Evolutionary conservation across 2,113 vertebrate genomes (phyloP), one percentile per base, ranked within the genome.

Genomic region (rabbit (Oryctolagus cuniculus)): DNA sequence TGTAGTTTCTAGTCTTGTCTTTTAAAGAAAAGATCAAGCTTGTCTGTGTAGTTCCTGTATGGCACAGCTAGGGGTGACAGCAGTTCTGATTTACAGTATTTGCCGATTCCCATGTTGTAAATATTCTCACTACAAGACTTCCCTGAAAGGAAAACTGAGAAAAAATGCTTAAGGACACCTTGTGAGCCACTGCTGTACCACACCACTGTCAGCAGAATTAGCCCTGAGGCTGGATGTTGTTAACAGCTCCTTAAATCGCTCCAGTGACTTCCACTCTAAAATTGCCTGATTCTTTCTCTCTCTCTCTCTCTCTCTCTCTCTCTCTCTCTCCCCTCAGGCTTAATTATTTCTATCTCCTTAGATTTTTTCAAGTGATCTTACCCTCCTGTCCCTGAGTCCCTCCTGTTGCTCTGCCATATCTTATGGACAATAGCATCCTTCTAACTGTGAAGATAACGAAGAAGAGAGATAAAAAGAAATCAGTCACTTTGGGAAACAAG

Each of bases 1-100:
- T 91, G 95, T 72, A 22, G 17, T 88, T 88, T 75, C 64, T 73
- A 53, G 27, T 58, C n/a, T 81, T 49, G 31, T 79, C 72, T 94
- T 95, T 91, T 53, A 64, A 89, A 86, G 64, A 94, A 25, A 5
- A 55, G 15, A 77, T 58, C 19, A 25, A 31, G 12, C 6, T 24
- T 34, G 16, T 87, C 55, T 88, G 51, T n/a, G 38, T 34, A 34
- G 67, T 81, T 88, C n/a, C 29, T 64, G 17, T 38, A 19, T 31
- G 19, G 31, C 17, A 70, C 5, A 78, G 36, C n/a, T 83, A 25
- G 27, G 36, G 25, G 17, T 55, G 10, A 16, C 27, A 81, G 63
- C 29, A 49, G 21, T 49, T 11, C 5, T 78, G 29, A 84, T 79
- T 55, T 51, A 63, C 2, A 63, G 13, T 8, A 63, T 77, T 74